phyloP scores from a whole-genome alignment of 2,113 vertebrate genomes.

The Xiphorhynchus elegans region DNA sequence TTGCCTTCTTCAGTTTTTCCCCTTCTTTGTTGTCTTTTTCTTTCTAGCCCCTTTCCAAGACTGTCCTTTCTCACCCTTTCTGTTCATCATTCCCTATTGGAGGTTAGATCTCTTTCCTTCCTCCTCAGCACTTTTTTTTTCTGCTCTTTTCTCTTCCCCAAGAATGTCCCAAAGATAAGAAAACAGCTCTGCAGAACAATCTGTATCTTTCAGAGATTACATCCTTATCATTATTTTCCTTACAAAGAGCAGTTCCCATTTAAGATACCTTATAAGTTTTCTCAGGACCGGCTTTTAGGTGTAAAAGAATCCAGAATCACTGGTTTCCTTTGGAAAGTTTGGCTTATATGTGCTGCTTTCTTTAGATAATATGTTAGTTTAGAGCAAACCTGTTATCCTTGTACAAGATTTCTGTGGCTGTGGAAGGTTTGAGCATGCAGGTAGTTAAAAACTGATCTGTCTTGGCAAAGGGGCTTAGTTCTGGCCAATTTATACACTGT shows the following conservation, averaged over 20 bases:
- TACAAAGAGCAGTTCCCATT: not conserved
- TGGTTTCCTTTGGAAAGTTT: conserved; percentile 11
- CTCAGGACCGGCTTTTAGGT: not conserved
- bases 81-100: conserved; percentile 27
- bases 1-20: not conserved
- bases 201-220: conserved; percentile 1
- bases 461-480: not conserved
- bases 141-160: conserved; percentile 24
- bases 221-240: conserved; percentile 32
- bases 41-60: conserved; percentile 26
- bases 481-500: conserved; percentile 25
- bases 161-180: conserved; percentile 43
- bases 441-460: conserved; percentile 15
- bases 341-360: not conserved
- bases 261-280: not conserved
- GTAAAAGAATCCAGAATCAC: not conserved
- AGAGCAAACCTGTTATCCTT: not conserved
- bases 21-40: conserved; percentile 41
- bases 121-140: not conserved
- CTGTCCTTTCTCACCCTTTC: conserved; percentile 63
- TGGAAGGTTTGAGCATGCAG: not conserved
- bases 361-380: not conserved
- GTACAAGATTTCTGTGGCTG: not conserved
- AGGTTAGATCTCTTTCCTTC: conserved; percentile 49
- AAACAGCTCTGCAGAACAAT: not conserved